Evolutionary conservation across 2,113 vertebrate genomes (phyloP).

Genomic region (human (Homo sapiens)): DNA sequence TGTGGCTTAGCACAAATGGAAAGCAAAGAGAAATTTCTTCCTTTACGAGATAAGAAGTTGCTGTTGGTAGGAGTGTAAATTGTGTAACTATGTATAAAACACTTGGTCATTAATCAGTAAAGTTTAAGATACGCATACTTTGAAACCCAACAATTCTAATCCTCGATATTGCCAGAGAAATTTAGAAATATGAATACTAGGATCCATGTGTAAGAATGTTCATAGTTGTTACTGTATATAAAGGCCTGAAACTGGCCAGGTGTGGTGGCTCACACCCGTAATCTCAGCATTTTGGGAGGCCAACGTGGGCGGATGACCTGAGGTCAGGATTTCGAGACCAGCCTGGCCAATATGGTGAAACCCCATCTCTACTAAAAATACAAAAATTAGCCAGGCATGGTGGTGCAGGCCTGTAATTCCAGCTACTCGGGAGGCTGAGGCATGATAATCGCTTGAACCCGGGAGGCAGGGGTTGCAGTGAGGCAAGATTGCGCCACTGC

Average conservation of each 20-base stretch:
- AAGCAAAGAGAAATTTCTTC: neutral
- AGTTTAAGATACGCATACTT: neutral
- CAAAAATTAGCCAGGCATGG: no score
- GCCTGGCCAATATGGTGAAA: no score
- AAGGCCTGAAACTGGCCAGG: neutral
- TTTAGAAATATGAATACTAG: neutral
- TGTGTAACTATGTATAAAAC: neutral
- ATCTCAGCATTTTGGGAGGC: no score
- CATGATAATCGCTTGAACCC: no score
- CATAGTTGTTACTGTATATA: neutral
- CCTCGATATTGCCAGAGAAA: neutral
- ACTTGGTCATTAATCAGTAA: neutral
- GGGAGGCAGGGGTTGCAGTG: no score
- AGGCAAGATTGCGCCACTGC: no score
- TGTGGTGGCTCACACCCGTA: no score
- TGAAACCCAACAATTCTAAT: neutral
- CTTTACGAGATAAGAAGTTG: neutral
- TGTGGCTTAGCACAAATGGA: neutral
- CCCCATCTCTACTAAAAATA: no score
- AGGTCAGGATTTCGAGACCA: no score
- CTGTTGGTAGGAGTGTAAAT: neutral
- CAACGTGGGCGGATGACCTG: no score
- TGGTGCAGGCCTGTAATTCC: no score
- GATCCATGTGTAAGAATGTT: neutral
- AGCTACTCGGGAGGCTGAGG: no score